Conservation (phyloP, 2,888 invertebrate species). For the Xestia ashworthii region DNA sequence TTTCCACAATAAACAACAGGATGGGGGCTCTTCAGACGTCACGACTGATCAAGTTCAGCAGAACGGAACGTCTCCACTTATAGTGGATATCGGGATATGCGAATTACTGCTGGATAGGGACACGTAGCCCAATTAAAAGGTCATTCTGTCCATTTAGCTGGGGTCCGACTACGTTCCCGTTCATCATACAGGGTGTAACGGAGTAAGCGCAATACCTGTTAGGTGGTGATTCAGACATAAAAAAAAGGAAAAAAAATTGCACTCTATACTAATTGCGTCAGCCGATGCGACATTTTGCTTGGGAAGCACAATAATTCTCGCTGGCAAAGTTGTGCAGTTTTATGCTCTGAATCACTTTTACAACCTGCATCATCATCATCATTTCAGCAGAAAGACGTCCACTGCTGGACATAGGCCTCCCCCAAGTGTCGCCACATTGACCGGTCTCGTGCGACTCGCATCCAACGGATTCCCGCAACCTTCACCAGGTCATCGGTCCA, state of each 20-base stretch:
- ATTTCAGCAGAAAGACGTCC: no score
- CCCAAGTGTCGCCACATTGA: no score
- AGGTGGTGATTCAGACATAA: not conserved
- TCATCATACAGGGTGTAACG: not conserved
- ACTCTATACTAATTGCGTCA: not conserved
- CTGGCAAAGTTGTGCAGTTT: not conserved
- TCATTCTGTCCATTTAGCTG: not conserved
- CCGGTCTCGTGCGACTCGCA: no score
- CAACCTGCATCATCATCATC: no score
- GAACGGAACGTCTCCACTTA: not conserved
- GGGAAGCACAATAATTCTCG: not conserved
- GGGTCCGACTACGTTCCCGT: not conserved
- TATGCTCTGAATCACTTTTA: not conserved
- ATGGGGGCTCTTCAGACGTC: not conserved
- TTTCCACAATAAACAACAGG: not conserved
- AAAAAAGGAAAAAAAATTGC: not conserved
- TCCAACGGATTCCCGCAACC: no score
- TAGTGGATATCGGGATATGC: not conserved
- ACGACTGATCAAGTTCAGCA: not conserved
- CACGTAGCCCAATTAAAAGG: not conserved
- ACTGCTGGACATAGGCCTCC: no score
- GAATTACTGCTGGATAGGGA: not conserved
- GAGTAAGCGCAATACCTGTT: not conserved
- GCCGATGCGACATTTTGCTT: not conserved
- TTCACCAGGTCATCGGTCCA: no score